Evolutionary conservation across 2,888 invertebrate species (phyloP).

Genomic region (Pomacea canaliculata): DNA sequence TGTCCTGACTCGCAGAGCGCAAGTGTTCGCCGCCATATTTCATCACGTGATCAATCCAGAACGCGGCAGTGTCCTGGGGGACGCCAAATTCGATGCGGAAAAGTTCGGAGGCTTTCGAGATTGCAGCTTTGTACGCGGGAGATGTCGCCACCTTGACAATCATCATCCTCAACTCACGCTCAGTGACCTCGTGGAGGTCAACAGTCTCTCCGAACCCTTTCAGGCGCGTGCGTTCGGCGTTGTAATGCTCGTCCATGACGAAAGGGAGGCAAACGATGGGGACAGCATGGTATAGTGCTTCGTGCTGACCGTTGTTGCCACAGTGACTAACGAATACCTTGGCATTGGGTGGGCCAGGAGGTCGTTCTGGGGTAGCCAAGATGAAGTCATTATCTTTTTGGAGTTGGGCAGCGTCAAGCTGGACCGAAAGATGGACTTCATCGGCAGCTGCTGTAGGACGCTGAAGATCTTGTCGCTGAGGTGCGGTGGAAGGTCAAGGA

Average conservation of each 20-base stretch:
- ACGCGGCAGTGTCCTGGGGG: constrained; percentile 36
- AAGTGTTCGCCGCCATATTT: constrained; percentile 43
- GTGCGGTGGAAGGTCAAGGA: constrained; percentile 27
- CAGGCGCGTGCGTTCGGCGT: constrained; percentile 35
- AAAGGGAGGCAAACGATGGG: constrained; percentile 48
- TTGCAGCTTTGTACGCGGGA: background rate
- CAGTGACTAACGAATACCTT: constrained; percentile 51
- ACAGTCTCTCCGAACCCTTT: constrained; percentile 41
- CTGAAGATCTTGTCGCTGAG: constrained; percentile 29
- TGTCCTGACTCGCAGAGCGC: constrained; percentile 31
- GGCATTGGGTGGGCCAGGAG: constrained; percentile 44
- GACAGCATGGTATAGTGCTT: constrained; percentile 47
- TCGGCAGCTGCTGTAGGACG: constrained; percentile 34
- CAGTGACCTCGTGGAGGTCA: constrained; percentile 19
- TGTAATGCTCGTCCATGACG: constrained; percentile 41
- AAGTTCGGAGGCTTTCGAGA: constrained; percentile 11
- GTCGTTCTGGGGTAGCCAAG: constrained; percentile 51
- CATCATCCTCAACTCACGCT: background rate
- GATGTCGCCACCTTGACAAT: constrained; percentile 4
- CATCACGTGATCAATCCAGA: constrained; percentile 50
- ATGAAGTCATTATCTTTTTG: constrained; percentile 24
- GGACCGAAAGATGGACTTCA: constrained; percentile 27
- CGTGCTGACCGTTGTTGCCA: constrained; percentile 49
- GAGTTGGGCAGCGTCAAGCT: constrained; percentile 7
- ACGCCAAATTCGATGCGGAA: constrained; percentile 3